These are phyloP conservation scores for Plagodis dolabraria DNA, from an alignment of 2,888 invertebrate species.

Conservation along the genomic window DNA sequence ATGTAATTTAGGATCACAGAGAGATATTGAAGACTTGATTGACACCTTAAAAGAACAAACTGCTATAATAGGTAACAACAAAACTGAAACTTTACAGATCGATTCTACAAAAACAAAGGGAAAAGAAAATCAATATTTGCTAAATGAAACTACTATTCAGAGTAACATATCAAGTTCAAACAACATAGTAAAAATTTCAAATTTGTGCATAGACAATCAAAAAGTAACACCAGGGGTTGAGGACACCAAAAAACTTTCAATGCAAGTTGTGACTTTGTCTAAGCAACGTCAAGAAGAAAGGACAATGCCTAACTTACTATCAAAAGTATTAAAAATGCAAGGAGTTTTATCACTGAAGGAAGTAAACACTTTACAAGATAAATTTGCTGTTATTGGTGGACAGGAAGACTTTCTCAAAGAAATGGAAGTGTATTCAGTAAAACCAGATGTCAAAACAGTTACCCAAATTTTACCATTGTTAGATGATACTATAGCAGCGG, in stretches of 20 bases:
- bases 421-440: slow-evolving; percentile 88
- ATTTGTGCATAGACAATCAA: slow-evolving; percentile 17
- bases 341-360: slow-evolving; percentile 85
- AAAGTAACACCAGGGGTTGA: slow-evolving; percentile 26
- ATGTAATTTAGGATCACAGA: slow-evolving; percentile 90
- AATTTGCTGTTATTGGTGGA: slow-evolving; percentile 92
- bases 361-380: slow-evolving; percentile 86
- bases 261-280: slow-evolving; percentile 45
- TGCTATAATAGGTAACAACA: slow-evolving; percentile 39
- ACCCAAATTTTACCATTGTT: slow-evolving; percentile 90
- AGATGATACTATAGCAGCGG: slow-evolving; percentile 87
- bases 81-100: slow-evolving; percentile 34
- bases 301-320: slow-evolving; percentile 87
- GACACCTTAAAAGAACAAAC: slow-evolving; percentile 55
- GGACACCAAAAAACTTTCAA: slow-evolving; percentile 34
- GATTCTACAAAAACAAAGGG: slow-evolving; percentile 22
- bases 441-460: slow-evolving; percentile 92
- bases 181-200: neutral
- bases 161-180: neutral
- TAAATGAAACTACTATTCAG: neutral
- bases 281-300: slow-evolving; percentile 40
- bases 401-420: slow-evolving; percentile 89
- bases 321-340: slow-evolving; percentile 84
- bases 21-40: slow-evolving; percentile 83
- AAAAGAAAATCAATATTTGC: neutral